Base-by-base conservation (phyloP, 1,140 invertebrate species). In the Latrodectus geometricus region DNA sequence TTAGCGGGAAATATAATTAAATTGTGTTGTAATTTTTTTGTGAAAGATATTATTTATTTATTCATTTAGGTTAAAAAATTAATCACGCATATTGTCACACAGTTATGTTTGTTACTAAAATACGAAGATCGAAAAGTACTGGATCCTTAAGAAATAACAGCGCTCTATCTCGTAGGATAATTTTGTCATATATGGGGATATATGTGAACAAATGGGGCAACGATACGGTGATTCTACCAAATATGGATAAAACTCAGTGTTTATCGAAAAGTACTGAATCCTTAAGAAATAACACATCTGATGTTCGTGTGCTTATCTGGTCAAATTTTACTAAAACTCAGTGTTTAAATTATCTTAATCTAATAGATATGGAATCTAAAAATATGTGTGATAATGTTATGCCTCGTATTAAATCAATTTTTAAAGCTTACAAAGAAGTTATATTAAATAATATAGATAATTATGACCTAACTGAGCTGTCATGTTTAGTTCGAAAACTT, bases 331-430 rank as follows among this genome's bases (percentile, higher is more conserved):
- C 49, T 11, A 15, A 48, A 35, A 7, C 11, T 11, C 17, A 49
- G 14, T n/a, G n/a, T 11, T 14, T 49, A 23, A 15, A 11, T 23
- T 72, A 81, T 72, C 21, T 81, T 9, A 23, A 81, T 72, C 48
- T 81, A 35, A 81, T 81, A n/a, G 68, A 81, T 54, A 56, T 70
- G 15, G 7, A 35, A 12, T 15, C 8, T 11, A 72, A 72, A 72
- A 23, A 14, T 49, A 8, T 15, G 11, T 21, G 4, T 35, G 49
- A 72, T 23, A 0, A 50, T 20, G 20, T 54, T 8, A 14, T 80
- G 2, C 0, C 0, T 49, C 0, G 7, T 11, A 15, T 35, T 4
- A 3, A 21, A 72, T 61, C 54, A 35, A 4, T 70, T 11, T 80
- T 15, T 23, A 0, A 17, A 0, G 1, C 0, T 4, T 80, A 80